These are phyloP conservation scores for Tautogolabrus adspersus DNA, from an alignment of 2,113 vertebrate genomes.

Conservation along the genomic window DNA sequence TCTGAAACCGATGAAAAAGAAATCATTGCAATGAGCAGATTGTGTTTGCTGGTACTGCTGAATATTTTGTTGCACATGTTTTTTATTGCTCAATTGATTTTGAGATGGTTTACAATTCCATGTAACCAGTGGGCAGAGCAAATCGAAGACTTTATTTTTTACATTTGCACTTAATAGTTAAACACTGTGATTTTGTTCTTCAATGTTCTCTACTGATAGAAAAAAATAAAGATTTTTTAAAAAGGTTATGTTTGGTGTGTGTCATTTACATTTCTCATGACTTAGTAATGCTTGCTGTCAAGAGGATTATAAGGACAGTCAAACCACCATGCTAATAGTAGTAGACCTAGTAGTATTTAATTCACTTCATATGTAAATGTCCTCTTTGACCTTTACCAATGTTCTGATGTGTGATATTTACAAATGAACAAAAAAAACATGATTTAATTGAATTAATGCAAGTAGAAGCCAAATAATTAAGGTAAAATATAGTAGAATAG, in stretches of 20 bases:
- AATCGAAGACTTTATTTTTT: conserved; percentile 51
- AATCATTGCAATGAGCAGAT: conserved; percentile 20
- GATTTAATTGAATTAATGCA: no score
- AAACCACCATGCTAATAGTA: no score
- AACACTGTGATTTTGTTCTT: conserved; percentile 75
- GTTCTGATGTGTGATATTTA: no score
- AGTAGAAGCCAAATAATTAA: no score
- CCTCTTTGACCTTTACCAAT: no score
- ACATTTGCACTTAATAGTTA: conserved; percentile 72
- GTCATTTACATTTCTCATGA: not conserved
- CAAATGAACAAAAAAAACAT: no score
- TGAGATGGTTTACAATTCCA: conserved; percentile 4
- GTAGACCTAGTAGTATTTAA: no score
- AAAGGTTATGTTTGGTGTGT: not conserved
- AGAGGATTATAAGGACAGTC: no score
- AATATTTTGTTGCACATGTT: conserved; percentile 49
- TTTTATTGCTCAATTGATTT: conserved; percentile 16
- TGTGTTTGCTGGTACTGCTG: conserved; percentile 44
- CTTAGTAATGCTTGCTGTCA: not conserved
- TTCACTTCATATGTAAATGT: no score
- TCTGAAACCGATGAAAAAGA: not conserved
- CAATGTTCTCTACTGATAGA: conserved; percentile 53
- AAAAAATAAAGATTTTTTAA: conserved; percentile 64
- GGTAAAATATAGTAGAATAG: no score
- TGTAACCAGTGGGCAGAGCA: conserved; percentile 22